phyloP scores from a whole-genome alignment of 2,888 invertebrate genomes.

The Lepidocyrtinus sp. region DNA sequence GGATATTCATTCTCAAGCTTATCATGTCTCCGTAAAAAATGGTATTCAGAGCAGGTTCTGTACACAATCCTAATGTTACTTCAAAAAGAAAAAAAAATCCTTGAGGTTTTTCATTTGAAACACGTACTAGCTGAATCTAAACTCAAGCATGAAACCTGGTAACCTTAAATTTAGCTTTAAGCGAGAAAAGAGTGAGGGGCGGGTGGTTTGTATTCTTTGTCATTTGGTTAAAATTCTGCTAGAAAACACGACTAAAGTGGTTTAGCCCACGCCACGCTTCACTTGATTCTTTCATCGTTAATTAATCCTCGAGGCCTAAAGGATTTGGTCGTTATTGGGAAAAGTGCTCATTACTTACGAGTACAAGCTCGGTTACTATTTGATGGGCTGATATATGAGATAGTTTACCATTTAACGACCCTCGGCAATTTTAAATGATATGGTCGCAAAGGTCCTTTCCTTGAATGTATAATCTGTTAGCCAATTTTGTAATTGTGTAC shows the following conservation, averaged over 20 bases:
- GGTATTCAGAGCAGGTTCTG: too few species aligned
- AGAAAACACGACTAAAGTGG: not conserved
- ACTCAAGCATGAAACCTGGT: too few species aligned
- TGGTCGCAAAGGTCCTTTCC: not conserved
- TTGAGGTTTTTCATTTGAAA: too few species aligned
- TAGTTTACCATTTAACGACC: not conserved
- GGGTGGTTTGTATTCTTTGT: too few species aligned
- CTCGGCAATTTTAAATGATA: not conserved
- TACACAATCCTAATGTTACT: too few species aligned
- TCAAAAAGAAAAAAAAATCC: too few species aligned
- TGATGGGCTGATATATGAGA: not conserved
- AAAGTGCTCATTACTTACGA: not conserved
- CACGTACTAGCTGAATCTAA: too few species aligned
- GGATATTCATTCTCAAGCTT: too few species aligned
- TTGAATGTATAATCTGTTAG: not conserved
- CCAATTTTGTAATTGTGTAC: not conserved
- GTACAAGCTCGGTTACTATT: too few species aligned
- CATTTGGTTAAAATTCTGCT: not conserved
- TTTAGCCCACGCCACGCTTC: not conserved
- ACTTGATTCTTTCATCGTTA: not conserved
- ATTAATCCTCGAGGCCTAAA: not conserved
- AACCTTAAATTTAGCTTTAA: too few species aligned
- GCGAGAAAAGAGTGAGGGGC: too few species aligned
- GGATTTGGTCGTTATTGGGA: not conserved
- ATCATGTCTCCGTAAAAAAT: too few species aligned